phyloP scores from a whole-genome alignment of 92 coral and sea anemone species.

The Parazoanthus swiftii region DNA sequence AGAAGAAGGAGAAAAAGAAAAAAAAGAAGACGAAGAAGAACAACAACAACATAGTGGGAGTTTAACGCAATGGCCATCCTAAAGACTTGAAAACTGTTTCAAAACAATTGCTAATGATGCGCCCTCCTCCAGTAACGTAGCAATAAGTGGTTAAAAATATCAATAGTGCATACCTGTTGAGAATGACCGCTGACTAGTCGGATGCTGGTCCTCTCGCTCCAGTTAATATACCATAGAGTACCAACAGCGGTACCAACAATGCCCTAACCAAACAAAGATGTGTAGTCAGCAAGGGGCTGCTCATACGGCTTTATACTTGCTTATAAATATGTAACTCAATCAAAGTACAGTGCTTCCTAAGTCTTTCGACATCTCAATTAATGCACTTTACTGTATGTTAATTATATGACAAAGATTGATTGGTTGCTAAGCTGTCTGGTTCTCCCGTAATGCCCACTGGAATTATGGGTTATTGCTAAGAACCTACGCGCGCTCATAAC shows the following conservation, averaged over 20 bases:
- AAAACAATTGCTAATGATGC: no score
- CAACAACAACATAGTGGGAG: no score
- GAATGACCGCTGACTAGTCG: conserved; percentile 96
- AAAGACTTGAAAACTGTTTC: no score
- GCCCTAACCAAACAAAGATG: conserved; percentile 58
- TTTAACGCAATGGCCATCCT: no score
- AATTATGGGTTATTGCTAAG: no score
- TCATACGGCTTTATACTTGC: background rate
- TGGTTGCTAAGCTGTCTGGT: no score
- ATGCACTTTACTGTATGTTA: background rate
- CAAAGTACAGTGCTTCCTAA: background rate
- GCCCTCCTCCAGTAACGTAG: no score
- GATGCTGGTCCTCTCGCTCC: conserved; percentile 97
- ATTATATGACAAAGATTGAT: background rate
- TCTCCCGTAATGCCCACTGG: no score
- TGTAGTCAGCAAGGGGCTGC: background rate
- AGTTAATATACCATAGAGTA: conserved; percentile 96
- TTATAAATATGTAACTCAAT: background rate
- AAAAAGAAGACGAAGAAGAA: no score
- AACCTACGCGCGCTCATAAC: no score
- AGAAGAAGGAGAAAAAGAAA: no score
- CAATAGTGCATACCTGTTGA: conserved; percentile 67
- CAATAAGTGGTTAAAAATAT: no score
- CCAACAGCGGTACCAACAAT: conserved; percentile 91
- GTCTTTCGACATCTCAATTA: background rate